Conservation (phyloP, 2,113 vertebrate species). For the Actenoides hombroni region DNA sequence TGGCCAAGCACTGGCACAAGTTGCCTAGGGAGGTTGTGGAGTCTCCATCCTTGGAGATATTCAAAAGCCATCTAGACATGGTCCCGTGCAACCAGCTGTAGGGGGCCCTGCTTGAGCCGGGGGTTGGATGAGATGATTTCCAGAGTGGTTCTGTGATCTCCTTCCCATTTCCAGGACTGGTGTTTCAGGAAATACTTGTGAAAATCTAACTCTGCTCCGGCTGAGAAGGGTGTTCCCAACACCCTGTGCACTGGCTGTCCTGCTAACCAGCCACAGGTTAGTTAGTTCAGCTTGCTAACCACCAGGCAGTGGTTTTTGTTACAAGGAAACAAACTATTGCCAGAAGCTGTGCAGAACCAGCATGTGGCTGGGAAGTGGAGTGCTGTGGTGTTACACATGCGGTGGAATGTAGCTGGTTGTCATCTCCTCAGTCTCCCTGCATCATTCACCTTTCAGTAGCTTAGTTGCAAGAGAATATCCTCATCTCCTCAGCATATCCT, state of each 20-base stretch:
- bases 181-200: neutral
- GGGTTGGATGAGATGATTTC: neutral
- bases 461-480: neutral
- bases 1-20: neutral
- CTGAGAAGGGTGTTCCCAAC: neutral
- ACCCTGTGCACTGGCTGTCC: neutral
- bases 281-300: neutral
- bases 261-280: rapidly evolving
- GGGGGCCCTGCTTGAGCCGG: neutral
- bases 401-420: neutral
- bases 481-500: neutral
- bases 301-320: neutral
- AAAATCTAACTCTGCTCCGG: neutral
- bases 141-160: neutral
- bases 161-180: neutral
- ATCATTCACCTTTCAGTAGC: neutral
- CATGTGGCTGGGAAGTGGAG: neutral
- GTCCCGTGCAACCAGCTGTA: neutral
- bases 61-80: neutral
- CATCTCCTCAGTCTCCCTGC: neutral
- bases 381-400: neutral
- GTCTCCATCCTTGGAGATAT: neutral
- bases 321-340: neutral
- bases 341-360: neutral
- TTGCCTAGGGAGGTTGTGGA: neutral